A percentile compares a stretch with the other conserved stretches of the same genome.
These are phyloP conservation scores for Drosophila navojoa DNA, from an alignment of 1,140 invertebrate species.

Conservation along the genomic window DNA sequence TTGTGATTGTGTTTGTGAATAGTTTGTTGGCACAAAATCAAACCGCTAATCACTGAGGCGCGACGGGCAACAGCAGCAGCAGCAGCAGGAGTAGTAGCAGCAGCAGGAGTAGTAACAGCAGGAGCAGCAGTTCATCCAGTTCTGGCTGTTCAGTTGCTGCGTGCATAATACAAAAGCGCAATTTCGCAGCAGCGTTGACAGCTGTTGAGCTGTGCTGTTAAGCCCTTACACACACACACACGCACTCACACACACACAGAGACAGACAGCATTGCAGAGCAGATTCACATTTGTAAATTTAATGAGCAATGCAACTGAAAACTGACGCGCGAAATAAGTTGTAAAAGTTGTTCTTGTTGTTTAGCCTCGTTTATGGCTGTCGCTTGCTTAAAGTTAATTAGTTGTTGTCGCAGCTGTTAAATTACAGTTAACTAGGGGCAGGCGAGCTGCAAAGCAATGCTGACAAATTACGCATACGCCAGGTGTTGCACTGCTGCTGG, in stretches of 20 bases:
- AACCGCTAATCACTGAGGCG: conserved; percentile 30
- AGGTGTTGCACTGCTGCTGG: conserved; percentile 18
- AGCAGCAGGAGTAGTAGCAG: no score
- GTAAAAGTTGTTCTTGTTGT: conserved; percentile 1
- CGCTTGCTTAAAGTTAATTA: conserved; percentile 38
- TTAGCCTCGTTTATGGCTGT: conserved; percentile 11
- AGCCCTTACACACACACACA: no score
- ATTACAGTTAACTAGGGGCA: conserved; percentile 16
- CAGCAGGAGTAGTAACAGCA: neutral
- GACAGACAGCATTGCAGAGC: neutral
- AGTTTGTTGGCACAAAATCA: conserved; percentile 11
- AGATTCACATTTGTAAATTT: conserved; percentile 24
- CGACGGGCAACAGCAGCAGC: neutral
- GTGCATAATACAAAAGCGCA: conserved; percentile 26
- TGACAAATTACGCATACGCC: conserved; percentile 51
- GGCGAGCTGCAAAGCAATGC: conserved; percentile 1
- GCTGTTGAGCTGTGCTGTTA: conserved; percentile 1
- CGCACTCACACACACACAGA: no score
- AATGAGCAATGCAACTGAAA: conserved; percentile 22
- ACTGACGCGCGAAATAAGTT: conserved; percentile 7
- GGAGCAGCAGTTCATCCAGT: neutral
- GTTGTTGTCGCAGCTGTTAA: conserved; percentile 43
- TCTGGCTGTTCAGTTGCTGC: neutral
- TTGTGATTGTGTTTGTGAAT: conserved; percentile 18
- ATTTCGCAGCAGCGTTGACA: conserved; percentile 9